A percentile compares a stretch with the other conserved stretches of the same genome.
phyloP scores from a whole-genome alignment of 2,797 vertebrate species.

The Eremophila alpestris region DNA sequence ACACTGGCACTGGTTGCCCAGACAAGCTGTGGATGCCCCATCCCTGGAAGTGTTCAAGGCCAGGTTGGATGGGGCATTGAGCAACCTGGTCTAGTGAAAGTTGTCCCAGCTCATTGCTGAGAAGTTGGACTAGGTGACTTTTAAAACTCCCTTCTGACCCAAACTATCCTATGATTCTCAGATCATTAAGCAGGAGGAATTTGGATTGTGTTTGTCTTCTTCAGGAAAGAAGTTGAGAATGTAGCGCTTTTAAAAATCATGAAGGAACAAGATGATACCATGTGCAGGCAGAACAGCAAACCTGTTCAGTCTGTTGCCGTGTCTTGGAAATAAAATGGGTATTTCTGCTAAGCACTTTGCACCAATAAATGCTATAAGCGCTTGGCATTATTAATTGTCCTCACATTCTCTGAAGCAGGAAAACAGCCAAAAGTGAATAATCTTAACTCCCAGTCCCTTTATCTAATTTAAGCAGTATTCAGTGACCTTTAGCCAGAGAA shows the following conservation, averaged over 20 bases:
- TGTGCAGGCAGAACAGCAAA: not conserved
- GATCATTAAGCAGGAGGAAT: not conserved
- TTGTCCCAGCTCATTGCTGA: not conserved
- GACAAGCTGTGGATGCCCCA: not conserved
- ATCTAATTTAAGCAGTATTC: conserved; percentile 43
- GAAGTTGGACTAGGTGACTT: not conserved
- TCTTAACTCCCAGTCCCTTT: conserved; percentile 28
- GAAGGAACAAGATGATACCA: not conserved
- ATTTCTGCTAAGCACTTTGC: not conserved
- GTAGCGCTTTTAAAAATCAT: not conserved
- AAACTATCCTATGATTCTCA: not conserved
- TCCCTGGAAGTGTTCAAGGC: not conserved
- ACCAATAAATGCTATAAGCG: conserved; percentile 13
- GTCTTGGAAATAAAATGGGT: not conserved
- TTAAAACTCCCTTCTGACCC: not conserved
- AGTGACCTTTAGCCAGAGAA: conserved; percentile 42
- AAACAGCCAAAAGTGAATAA: conserved; percentile 42
- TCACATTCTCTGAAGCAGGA: conserved; percentile 16
- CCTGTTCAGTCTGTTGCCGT: not conserved
- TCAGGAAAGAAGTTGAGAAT: not conserved
- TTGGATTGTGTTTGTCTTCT: not conserved
- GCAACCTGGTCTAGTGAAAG: not conserved
- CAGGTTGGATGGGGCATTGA: not conserved
- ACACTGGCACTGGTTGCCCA: not conserved
- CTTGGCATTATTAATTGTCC: conserved; percentile 34